A percentile compares a stretch with the other conserved stretches of the same genome.
These are phyloP conservation scores for Tholera decimalis DNA, from an alignment of 2,888 invertebrate genomes.

Conservation along the genomic window DNA sequence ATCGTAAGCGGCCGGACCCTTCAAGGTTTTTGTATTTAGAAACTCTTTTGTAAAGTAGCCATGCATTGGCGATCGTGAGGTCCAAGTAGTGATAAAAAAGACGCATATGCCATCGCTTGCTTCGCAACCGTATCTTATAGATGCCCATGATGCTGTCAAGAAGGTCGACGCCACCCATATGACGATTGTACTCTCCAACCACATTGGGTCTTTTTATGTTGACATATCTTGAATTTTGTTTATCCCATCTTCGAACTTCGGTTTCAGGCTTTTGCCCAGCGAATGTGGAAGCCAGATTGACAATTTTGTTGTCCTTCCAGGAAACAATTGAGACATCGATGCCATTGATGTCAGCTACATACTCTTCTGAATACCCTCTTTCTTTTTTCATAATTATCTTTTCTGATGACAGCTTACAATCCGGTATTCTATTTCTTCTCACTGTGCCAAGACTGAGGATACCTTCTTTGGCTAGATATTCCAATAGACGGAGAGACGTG, in stretches of 20 bases:
- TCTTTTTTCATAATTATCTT: too few relatives aligned
- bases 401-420: too few relatives aligned
- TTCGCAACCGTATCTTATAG: neutral
- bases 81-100: neutral
- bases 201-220: neutral
- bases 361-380: neutral
- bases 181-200: slow-evolving; percentile 8
- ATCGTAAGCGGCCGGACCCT: neutral
- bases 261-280: neutral
- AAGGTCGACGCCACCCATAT: slow-evolving; percentile 8
- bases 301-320: slow-evolving; percentile 1
- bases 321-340: neutral
- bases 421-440: too few relatives aligned
- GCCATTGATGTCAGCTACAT: neutral
- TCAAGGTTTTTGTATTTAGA: neutral
- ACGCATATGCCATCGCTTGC: neutral
- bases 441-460: too few relatives aligned
- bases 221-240: neutral
- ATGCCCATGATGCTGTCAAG: slow-evolving; percentile 6
- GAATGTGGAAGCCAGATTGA: neutral
- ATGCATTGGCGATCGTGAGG: neutral
- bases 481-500: too few relatives aligned
- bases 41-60: neutral
- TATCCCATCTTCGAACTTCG: slow-evolving; percentile 13
- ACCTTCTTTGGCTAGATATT: too few relatives aligned